Evolutionary conservation across 2,113 vertebrate species (phyloP).

Genomic region (Illadopsis cleaveri): DNA sequence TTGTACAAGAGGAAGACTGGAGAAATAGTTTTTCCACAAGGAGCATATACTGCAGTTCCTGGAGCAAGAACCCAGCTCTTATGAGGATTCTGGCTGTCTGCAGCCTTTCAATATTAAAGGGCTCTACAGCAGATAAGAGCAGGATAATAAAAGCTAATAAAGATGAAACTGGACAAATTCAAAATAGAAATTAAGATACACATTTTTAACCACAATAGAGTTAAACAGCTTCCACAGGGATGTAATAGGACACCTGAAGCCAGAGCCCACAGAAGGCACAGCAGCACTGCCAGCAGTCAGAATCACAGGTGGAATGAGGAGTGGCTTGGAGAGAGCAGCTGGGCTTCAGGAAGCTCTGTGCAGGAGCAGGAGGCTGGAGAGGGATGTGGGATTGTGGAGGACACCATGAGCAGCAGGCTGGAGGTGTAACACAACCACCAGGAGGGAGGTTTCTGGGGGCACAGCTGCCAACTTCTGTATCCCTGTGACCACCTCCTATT

Average conservation of each 20-base stretch:
- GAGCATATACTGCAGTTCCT: slow-evolving; percentile 3
- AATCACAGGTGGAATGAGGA: background rate
- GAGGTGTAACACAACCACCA: background rate
- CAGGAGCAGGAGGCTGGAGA: background rate
- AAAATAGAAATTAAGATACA: background rate
- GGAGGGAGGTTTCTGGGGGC: background rate
- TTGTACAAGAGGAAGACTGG: background rate
- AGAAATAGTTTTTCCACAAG: background rate
- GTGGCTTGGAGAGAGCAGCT: background rate
- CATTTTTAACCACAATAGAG: background rate
- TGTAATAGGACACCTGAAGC: background rate
- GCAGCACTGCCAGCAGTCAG: accelerated
- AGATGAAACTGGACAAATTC: slow-evolving; percentile 40
- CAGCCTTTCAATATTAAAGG: slow-evolving; percentile 31
- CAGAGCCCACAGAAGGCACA: accelerated
- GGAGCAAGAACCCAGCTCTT: background rate
- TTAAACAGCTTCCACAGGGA: background rate
- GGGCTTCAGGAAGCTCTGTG: background rate
- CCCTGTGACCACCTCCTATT: background rate
- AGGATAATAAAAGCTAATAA: slow-evolving; percentile 22
- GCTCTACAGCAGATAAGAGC: slow-evolving; percentile 3
- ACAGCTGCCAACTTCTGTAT: background rate
- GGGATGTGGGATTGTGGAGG: accelerated
- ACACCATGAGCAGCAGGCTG: accelerated
- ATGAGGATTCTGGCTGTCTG: background rate